Evolutionary conservation across 2,888 invertebrate species (phyloP).

Genomic region (Ceratothoa steindachneri): DNA sequence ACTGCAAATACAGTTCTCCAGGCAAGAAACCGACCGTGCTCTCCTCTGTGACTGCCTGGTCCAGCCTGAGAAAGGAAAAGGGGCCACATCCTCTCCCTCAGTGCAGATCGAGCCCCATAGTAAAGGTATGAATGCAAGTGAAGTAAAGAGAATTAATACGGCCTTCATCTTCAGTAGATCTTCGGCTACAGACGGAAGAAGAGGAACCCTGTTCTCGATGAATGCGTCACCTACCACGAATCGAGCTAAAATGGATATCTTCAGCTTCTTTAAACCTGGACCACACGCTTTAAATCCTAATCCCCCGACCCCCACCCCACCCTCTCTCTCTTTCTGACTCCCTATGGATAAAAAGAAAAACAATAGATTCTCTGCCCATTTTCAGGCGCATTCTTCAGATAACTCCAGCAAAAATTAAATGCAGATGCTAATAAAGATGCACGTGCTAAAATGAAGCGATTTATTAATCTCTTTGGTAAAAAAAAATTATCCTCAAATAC

Average conservation of each 20-base stretch:
- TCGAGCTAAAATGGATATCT: background rate
- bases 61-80: background rate
- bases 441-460: background rate
- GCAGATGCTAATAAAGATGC: background rate
- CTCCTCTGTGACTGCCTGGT: background rate
- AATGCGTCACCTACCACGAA: background rate
- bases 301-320: no score
- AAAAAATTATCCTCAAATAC: no score
- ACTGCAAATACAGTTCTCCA: background rate
- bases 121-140: background rate
- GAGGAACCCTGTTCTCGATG: background rate
- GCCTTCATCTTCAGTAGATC: background rate
- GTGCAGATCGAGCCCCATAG: no score
- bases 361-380: background rate
- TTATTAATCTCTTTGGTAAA: background rate
- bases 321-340: no score
- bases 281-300: no score
- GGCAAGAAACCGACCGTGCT: background rate
- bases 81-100: background rate
- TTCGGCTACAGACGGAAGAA: background rate
- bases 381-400: background rate
- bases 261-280: background rate
- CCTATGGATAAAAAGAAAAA: background rate
- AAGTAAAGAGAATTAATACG: background rate
- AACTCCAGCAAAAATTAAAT: background rate